phyloP scores from a whole-genome alignment of 2,797 vertebrate species.

The Hydrolagus colliei region DNA sequence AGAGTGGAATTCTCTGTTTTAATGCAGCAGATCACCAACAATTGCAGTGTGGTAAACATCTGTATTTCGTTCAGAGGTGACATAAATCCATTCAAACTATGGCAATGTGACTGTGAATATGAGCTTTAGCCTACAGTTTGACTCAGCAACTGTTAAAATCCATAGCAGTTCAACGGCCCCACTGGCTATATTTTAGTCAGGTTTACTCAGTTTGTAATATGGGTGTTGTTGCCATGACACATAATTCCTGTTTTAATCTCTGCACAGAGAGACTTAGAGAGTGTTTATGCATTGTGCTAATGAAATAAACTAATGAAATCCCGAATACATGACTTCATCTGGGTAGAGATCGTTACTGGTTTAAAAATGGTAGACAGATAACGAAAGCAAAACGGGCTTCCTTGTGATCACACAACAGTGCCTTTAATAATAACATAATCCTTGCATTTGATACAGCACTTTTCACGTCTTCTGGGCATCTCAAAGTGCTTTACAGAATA shows the following conservation, averaged over 20 bases:
- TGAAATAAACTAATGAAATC: too few species aligned
- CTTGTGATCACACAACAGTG: neutral
- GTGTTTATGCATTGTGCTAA: too few species aligned
- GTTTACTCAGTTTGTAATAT: neutral
- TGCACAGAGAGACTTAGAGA: neutral
- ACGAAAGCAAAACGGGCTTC: neutral
- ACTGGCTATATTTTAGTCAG: neutral
- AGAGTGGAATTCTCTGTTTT: too few species aligned
- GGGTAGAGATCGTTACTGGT: neutral
- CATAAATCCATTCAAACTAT: neutral
- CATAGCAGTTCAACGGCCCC: too few species aligned
- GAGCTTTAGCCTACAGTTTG: neutral
- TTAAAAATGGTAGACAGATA: neutral
- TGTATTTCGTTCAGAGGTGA: neutral
- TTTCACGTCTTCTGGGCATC: too few species aligned
- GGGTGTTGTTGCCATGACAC: neutral
- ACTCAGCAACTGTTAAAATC: neutral
- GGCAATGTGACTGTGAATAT: neutral
- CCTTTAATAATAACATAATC: too few species aligned
- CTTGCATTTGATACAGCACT: too few species aligned
- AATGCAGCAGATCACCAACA: too few species aligned
- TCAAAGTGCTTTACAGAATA: too few species aligned
- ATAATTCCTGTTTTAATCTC: neutral
- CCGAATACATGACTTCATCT: neutral
- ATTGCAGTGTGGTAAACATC: too few species aligned